These are phyloP conservation scores for Bombylius discolor DNA, from an alignment of 2,888 invertebrate genomes.

Conservation along the genomic window DNA sequence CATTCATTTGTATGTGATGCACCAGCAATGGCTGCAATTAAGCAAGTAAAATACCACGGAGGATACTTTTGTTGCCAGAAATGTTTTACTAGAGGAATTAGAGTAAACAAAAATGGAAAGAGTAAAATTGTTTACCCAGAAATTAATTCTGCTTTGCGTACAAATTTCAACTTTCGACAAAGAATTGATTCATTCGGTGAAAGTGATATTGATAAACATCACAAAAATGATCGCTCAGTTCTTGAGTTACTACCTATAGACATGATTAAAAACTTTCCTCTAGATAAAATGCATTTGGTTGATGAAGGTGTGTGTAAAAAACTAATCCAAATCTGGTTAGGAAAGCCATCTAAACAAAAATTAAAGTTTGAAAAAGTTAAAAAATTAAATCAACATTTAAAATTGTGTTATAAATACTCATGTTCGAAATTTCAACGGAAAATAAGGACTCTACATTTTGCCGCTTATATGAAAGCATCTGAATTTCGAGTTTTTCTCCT, in stretches of 20 bases:
- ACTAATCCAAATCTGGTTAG: not conserved
- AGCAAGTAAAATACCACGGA: not conserved
- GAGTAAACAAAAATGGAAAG: not conserved
- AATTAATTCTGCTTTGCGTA: not conserved
- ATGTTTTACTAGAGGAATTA: not conserved
- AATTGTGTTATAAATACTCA: not conserved
- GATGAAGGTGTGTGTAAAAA: not conserved
- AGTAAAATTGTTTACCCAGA: not conserved
- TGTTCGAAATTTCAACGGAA: not conserved
- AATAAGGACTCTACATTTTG: not conserved
- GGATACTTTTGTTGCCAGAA: not conserved
- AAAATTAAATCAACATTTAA: not conserved
- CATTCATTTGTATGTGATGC: not conserved
- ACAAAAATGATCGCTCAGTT: not conserved
- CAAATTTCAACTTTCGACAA: not conserved
- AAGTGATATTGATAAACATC: not conserved
- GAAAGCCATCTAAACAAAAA: not conserved
- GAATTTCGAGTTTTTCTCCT: not conserved
- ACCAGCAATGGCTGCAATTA: not conserved
- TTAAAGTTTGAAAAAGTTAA: not conserved
- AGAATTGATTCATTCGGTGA: not conserved
- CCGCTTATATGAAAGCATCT: not conserved
- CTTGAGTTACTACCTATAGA: not conserved
- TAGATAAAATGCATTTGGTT: not conserved
- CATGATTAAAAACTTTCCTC: not conserved